Conservation (phyloP, 2,113 vertebrate species). For the Thinocorus orbignyianus region DNA sequence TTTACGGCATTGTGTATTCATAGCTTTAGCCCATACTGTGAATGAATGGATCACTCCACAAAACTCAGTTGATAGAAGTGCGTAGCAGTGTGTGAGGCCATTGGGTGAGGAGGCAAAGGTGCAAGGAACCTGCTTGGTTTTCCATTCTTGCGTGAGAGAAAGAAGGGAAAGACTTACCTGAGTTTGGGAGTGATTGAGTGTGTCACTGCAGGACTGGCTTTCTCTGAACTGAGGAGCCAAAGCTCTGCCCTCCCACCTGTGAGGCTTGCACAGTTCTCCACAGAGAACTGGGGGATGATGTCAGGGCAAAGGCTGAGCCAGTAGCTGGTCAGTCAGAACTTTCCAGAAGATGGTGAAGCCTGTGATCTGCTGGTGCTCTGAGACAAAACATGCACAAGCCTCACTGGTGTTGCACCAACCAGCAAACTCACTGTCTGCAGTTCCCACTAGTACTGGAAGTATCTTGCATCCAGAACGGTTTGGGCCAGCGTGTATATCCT, state of each 20-base stretch:
- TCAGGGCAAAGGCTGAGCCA: background rate
- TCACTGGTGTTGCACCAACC: background rate
- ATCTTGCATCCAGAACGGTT: background rate
- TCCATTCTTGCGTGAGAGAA: background rate
- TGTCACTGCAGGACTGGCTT: background rate
- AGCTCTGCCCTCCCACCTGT: background rate
- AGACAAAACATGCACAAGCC: background rate
- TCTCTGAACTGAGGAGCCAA: background rate
- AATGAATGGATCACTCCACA: background rate
- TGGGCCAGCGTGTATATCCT: background rate
- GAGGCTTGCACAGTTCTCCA: background rate
- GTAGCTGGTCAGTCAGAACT: background rate
- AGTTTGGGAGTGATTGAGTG: background rate
- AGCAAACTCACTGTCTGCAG: rapidly evolving
- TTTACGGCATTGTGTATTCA: conserved; percentile 13
- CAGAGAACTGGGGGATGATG: background rate
- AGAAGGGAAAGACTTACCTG: background rate
- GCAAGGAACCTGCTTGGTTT: background rate
- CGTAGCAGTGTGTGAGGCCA: background rate
- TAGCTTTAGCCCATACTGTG: background rate
- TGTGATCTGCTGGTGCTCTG: background rate
- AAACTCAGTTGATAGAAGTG: background rate
- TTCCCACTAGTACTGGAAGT: background rate
- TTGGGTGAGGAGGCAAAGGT: background rate
- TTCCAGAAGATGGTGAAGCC: background rate